phyloP scores from a whole-genome alignment of 2,888 invertebrate genomes.

The Philonicus albiceps region DNA sequence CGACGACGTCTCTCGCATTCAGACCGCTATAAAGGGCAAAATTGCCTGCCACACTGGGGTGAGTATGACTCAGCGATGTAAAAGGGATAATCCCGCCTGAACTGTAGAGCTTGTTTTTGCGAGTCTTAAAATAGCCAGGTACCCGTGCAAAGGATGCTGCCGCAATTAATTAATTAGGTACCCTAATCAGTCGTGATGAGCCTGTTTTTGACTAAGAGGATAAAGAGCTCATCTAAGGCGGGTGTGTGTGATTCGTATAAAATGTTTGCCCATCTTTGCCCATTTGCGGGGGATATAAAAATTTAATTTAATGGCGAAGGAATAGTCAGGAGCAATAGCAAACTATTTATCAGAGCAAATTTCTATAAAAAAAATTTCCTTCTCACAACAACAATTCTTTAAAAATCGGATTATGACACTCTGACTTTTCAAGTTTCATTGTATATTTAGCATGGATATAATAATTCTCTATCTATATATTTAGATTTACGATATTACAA shows the following conservation, averaged over 20 bases:
- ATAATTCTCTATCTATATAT: too few species aligned
- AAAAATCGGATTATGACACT: too few species aligned
- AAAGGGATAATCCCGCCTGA: not conserved
- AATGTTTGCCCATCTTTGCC: not conserved
- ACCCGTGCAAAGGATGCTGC: not conserved
- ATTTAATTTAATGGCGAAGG: not conserved
- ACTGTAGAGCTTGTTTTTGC: not conserved
- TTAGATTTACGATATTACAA: too few species aligned
- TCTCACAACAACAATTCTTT: too few species aligned
- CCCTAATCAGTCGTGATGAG: conserved; percentile 20
- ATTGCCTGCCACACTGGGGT: not conserved
- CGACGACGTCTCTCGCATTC: not conserved
- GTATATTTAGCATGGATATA: too few species aligned
- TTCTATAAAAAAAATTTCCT: not conserved
- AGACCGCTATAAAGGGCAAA: not conserved
- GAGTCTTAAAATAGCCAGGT: not conserved
- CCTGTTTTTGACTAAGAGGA: not conserved
- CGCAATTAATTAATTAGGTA: conserved; percentile 28
- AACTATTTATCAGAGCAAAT: not conserved
- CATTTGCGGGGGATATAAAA: not conserved
- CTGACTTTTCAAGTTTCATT: too few species aligned
- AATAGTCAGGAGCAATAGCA: not conserved
- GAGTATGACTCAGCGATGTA: not conserved
- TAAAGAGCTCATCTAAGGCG: not conserved
- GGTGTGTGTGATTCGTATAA: not conserved